These are phyloP conservation scores for Abrostola tripartita DNA, from an alignment of 2,888 invertebrate species.

Conservation along the genomic window DNA sequence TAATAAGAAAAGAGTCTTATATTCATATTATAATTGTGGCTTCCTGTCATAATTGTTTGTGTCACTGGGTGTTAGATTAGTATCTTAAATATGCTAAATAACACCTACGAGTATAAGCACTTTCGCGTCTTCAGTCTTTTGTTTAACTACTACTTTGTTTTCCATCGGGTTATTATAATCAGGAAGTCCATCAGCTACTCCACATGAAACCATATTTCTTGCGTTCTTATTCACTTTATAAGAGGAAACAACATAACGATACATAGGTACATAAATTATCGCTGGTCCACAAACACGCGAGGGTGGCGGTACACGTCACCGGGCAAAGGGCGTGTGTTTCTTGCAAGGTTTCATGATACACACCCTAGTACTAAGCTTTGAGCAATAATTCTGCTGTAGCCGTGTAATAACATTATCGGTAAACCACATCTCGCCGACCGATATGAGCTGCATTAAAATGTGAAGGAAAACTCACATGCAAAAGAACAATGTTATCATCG, in stretches of 20 bases:
- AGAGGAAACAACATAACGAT: slow-evolving; percentile 44
- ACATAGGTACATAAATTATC: slow-evolving; percentile 48
- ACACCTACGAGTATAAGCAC: no score
- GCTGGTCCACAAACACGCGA: slow-evolving; percentile 49
- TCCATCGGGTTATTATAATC: not conserved
- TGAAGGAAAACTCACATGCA: slow-evolving; percentile 24
- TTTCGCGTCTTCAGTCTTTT: no score
- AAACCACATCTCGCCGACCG: slow-evolving; percentile 28
- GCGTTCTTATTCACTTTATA: slow-evolving; percentile 18
- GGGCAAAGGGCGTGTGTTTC: slow-evolving; percentile 47
- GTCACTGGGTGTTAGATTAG: no score
- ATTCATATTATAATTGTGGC: no score
- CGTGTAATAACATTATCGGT: slow-evolving; percentile 49
- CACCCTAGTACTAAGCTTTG: slow-evolving; percentile 40
- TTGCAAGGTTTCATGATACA: slow-evolving; percentile 51
- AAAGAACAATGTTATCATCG: slow-evolving; percentile 40
- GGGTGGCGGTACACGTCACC: slow-evolving; percentile 43
- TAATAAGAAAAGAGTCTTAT: no score
- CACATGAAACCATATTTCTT: not conserved
- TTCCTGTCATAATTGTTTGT: no score
- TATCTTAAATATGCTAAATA: no score
- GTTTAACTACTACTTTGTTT: not conserved
- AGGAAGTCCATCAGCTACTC: not conserved
- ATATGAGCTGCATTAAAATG: slow-evolving; percentile 29
- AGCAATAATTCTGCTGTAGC: slow-evolving; percentile 32